phyloP scores from a whole-genome alignment of 2,888 invertebrate species.

The Sclerodermus sp. region DNA sequence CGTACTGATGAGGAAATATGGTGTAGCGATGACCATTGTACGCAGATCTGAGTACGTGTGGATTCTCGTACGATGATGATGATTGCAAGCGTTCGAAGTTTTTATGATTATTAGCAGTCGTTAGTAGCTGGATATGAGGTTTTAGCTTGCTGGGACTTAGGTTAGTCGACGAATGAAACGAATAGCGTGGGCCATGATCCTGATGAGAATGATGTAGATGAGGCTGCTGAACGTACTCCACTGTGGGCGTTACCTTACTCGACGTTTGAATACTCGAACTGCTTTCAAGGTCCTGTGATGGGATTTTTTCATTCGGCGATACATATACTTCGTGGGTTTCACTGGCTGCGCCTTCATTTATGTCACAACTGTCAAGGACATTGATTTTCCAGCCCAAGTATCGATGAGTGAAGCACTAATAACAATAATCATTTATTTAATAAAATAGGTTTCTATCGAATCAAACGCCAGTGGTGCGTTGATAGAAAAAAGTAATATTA shows the following conservation, averaged over 20 bases:
- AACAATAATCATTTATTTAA: too few species aligned
- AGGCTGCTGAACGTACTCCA: conserved; percentile 47
- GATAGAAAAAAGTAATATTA: too few species aligned
- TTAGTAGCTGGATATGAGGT: conserved; percentile 32
- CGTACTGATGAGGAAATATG: conserved; percentile 16
- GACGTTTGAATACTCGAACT: conserved; percentile 44
- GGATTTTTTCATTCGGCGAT: conserved; percentile 45
- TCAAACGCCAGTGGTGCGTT: too few species aligned
- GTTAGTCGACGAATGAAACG: conserved; percentile 37
- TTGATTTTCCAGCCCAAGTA: conserved; percentile 95
- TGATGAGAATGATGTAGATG: conserved; percentile 35
- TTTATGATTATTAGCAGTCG: conserved; percentile 36
- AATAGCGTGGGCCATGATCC: conserved; percentile 35
- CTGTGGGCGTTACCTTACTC: conserved; percentile 53
- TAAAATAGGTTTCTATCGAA: too few species aligned
- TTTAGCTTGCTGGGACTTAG: conserved; percentile 28
- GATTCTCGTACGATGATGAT: conserved; percentile 22
- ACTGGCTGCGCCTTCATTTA: conserved; percentile 57
- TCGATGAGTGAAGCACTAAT: conserved; percentile 88
- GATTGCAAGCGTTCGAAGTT: conserved; percentile 38
- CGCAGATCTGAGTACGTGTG: conserved; percentile 12
- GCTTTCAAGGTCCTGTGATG: conserved; percentile 43
- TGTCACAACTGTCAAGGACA: conserved; percentile 81
- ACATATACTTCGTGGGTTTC: conserved; percentile 62
- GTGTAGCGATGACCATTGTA: conserved; percentile 6